Conservation (phyloP, 2,797 vertebrate species). For the Rhinella marina region DNA sequence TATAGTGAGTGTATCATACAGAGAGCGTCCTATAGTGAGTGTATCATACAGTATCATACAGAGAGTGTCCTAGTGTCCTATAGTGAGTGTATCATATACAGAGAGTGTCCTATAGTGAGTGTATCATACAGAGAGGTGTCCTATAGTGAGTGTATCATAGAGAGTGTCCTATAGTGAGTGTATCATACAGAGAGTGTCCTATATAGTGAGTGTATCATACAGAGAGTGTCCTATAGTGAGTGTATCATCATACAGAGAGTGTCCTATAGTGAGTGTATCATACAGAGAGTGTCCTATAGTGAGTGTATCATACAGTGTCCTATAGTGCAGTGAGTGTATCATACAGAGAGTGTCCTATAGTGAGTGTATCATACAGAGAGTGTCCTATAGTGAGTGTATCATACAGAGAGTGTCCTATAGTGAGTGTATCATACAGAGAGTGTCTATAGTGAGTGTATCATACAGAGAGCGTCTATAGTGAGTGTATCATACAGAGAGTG, state of each 20-base stretch:
- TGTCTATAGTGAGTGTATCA: not conserved
- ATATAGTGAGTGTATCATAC: no score
- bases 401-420: not conserved
- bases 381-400: not conserved
- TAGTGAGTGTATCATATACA: not conserved
- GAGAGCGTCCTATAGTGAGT: not conserved
- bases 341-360: not conserved
- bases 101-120: not conserved
- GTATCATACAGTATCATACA: not conserved
- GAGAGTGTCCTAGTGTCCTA: no score
- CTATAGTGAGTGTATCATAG: not conserved
- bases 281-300: no score
- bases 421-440: not conserved
- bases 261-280: no score
- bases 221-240: no score
- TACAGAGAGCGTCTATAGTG: not conserved
- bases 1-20: no score
- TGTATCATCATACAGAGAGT: no score
- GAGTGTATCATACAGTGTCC: no score
- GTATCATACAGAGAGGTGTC: not conserved
- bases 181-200: no score
- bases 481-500: not conserved
- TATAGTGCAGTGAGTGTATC: not conserved
- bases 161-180: no score
- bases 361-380: not conserved